Percentiles rank a stretch among this genome's conserved stretches.
Evolutionary conservation across 1,140 invertebrate species (phyloP).

Genomic region (Heliconius congener): DNA sequence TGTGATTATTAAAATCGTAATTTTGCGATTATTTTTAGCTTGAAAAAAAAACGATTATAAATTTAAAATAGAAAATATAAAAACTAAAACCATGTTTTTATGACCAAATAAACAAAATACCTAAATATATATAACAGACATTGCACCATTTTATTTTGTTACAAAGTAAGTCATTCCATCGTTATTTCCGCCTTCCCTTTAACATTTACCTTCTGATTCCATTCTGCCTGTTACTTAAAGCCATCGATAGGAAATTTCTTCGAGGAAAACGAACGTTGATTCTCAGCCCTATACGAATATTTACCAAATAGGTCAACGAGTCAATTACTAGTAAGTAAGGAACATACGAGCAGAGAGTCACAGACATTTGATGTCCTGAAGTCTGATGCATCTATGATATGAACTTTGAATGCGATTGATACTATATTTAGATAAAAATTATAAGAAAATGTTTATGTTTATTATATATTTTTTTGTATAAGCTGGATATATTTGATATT

Average conservation of each 20-base stretch:
- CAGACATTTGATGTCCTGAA: conserved; percentile 16
- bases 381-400: conserved; percentile 4
- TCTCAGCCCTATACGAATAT: conserved; percentile 8
- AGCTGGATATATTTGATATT: too few species aligned
- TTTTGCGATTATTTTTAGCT: too few species aligned
- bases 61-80: too few species aligned
- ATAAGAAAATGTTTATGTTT: too few species aligned
- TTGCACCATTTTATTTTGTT: neutral
- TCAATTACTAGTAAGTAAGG: conserved; percentile 27
- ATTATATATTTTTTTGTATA: too few species aligned
- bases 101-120: too few species aligned
- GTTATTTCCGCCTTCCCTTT: neutral
- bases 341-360: conserved; percentile 14
- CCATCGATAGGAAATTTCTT: conserved; percentile 7
- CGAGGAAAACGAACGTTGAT: conserved; percentile 3
- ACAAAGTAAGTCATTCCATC: neutral
- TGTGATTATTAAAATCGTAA: too few species aligned
- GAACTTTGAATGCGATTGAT: neutral
- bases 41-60: too few species aligned
- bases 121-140: neutral
- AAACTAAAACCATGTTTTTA: too few species aligned
- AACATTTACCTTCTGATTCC: neutral
- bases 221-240: conserved; percentile 2
- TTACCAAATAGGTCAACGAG: conserved; percentile 32
- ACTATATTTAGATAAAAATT: neutral